Conservation (phyloP, 2,888 invertebrate genomes). For the Lepas anatifera region DNA sequence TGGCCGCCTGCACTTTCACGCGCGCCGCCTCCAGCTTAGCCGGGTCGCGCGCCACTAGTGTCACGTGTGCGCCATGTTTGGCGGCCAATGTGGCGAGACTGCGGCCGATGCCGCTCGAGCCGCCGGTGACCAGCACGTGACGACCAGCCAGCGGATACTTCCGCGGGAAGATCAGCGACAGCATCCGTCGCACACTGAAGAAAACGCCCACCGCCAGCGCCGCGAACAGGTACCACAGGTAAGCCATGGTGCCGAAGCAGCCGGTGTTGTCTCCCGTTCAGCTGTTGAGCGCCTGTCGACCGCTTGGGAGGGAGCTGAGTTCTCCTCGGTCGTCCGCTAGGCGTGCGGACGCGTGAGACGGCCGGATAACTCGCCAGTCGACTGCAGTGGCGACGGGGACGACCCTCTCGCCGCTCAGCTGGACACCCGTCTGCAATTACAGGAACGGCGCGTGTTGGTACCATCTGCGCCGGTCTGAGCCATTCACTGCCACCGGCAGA, state of each 20-base stretch:
- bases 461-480: too few relatives aligned
- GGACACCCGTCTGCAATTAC: neutral
- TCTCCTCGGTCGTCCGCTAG: too few relatives aligned
- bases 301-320: too few relatives aligned
- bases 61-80: conserved; percentile 71
- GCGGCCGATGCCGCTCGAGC: conserved; percentile 91
- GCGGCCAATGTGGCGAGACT: conserved; percentile 64
- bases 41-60: conserved; percentile 73
- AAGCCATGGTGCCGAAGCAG: neutral
- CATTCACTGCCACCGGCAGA: too few relatives aligned
- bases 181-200: neutral
- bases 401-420: too few relatives aligned
- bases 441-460: too few relatives aligned
- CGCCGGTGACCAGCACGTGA: conserved; percentile 61
- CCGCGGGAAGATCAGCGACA: neutral
- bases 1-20: conserved; percentile 39
- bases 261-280: too few relatives aligned
- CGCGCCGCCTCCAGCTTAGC: conserved; percentile 51
- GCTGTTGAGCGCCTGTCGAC: too few relatives aligned
- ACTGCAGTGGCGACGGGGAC: too few relatives aligned
- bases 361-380: too few relatives aligned
- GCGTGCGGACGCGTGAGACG: too few relatives aligned
- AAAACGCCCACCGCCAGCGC: neutral
- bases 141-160: neutral
- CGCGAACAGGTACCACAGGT: neutral